A percentile compares a stretch with the other conserved stretches of the same genome.
phyloP scores from a whole-genome alignment of 2,888 invertebrate genomes.

The Ctena decussata region DNA sequence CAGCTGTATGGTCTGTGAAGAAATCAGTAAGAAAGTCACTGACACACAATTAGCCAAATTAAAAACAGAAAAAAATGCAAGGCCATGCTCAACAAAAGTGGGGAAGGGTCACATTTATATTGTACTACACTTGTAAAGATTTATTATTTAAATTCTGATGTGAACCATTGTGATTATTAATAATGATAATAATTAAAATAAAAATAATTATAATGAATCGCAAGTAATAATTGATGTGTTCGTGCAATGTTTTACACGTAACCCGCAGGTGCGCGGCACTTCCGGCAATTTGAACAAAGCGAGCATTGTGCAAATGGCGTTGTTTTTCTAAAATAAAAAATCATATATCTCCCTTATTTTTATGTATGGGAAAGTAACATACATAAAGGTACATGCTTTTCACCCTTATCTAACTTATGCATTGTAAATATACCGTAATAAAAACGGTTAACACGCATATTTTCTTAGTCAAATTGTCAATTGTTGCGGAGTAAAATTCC shows the following conservation, averaged over 20 bases:
- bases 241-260: not conserved
- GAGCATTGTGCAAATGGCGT: conserved; percentile 66
- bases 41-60: too few relatives aligned
- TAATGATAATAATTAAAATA: conserved; percentile 3
- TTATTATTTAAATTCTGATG: too few relatives aligned
- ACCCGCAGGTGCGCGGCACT: conserved; percentile 61
- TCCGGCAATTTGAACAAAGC: conserved; percentile 70
- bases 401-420: conserved; percentile 30
- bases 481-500: not conserved
- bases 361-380: conserved; percentile 46
- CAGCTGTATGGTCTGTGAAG: too few relatives aligned
- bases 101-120: too few relatives aligned
- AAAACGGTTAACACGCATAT: not conserved
- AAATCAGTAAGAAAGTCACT: too few relatives aligned
- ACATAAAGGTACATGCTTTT: conserved; percentile 58
- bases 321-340: conserved; percentile 63
- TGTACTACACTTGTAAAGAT: too few relatives aligned
- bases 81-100: too few relatives aligned
- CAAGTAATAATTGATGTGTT: not conserved
- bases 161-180: too few relatives aligned
- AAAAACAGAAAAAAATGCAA: too few relatives aligned
- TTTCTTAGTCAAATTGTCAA: not conserved
- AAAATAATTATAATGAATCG: not conserved
- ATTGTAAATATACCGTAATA: not conserved
- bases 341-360: conserved; percentile 60